Evolutionary conservation across 2,113 vertebrate species (phyloP).

Genomic region (Emydocephalus ijimae): DNA sequence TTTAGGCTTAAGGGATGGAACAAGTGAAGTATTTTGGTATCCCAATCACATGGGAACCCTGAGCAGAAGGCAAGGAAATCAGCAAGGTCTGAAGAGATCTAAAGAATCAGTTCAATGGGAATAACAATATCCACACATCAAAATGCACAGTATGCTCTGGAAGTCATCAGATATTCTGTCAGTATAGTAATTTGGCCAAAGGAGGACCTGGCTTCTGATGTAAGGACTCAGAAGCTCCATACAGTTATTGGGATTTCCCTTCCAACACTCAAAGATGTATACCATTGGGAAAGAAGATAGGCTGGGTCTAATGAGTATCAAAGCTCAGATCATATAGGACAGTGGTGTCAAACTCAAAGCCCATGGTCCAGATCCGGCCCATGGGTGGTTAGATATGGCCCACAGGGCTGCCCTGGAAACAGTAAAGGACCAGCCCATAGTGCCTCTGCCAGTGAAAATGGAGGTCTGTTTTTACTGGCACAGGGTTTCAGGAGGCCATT

Average conservation of each 20-base stretch:
- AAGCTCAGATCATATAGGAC: not conserved
- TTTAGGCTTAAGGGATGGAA: not conserved
- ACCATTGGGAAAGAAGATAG: not conserved
- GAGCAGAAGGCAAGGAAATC: not conserved
- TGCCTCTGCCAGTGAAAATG: no score
- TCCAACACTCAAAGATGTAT: not conserved
- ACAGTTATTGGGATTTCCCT: not conserved
- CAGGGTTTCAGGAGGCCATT: no score
- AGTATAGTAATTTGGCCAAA: not conserved
- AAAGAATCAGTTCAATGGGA: not conserved
- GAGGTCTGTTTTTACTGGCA: no score
- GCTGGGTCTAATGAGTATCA: not conserved
- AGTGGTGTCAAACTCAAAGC: no score
- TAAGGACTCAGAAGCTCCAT: not conserved
- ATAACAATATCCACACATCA: not conserved
- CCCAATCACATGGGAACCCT: not conserved
- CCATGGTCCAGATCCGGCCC: no score
- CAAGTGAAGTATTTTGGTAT: not conserved
- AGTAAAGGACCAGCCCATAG: no score
- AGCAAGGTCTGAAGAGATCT: not conserved
- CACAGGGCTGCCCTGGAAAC: no score
- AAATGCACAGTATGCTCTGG: not conserved
- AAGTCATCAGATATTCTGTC: not conserved
- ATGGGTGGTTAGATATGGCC: no score
- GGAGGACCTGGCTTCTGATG: not conserved